These are phyloP conservation scores for Saguinus imperator DNA, from an alignment of 2,113 vertebrate species.

Conservation along the genomic window DNA sequence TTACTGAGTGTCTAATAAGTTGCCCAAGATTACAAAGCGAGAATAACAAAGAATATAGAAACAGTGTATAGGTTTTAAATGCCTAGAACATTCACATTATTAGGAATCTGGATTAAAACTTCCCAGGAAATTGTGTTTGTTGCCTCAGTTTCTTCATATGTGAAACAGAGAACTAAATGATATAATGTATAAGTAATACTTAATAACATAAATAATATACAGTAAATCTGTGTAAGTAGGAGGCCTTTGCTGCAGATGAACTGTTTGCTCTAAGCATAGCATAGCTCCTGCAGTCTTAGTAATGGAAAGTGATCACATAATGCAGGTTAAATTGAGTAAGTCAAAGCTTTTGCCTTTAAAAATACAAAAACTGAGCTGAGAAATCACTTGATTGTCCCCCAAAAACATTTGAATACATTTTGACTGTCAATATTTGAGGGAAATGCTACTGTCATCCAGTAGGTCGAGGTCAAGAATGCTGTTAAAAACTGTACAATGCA, in stretches of 20 bases:
- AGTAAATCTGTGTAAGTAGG: not conserved
- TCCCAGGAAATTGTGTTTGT: slow-evolving; percentile 20
- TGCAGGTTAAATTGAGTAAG: slow-evolving; percentile 49
- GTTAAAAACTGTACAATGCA: not conserved
- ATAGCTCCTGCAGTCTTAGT: slow-evolving; percentile 31
- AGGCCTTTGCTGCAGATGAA: slow-evolving; percentile 5
- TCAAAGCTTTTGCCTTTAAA: slow-evolving; percentile 38
- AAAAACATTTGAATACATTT: slow-evolving; percentile 33
- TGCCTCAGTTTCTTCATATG: slow-evolving; percentile 21
- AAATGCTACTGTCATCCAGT: not conserved
- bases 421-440: slow-evolving; percentile 10
- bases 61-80: not conserved
- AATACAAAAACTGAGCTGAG: slow-evolving; percentile 36
- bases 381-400: not conserved
- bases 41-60: not conserved
- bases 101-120: not conserved
- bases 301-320: slow-evolving; percentile 22
- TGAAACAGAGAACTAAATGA: slow-evolving; percentile 39
- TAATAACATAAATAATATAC: slow-evolving; percentile 13
- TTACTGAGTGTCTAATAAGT: slow-evolving; percentile 15
- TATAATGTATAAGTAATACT: not conserved
- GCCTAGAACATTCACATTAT: slow-evolving; percentile 26
- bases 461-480: not conserved
- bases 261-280: not conserved
- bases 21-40: slow-evolving; percentile 31